Evolutionary conservation across 2,888 invertebrate genomes (phyloP).

Genomic region (Tyria jacobaeae): DNA sequence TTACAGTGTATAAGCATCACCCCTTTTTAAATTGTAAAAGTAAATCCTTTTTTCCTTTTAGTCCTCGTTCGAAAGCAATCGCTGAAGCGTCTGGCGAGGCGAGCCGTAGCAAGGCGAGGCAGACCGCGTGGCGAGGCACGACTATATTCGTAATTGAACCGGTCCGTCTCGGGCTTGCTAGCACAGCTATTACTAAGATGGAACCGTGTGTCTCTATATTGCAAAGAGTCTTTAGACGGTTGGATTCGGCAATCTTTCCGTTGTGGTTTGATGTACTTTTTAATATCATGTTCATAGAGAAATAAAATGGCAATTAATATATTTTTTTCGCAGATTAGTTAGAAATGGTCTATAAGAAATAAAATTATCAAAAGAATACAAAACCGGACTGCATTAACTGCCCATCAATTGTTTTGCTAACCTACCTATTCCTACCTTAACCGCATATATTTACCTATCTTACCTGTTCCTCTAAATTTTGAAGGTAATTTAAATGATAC

Average conservation of each 20-base stretch:
- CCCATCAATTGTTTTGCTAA: no score
- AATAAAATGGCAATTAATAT: background rate
- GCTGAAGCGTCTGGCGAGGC: conserved; percentile 8
- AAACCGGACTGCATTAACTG: no score
- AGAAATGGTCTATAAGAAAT: no score
- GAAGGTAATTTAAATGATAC: no score
- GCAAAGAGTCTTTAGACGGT: background rate
- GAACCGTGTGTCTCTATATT: conserved; percentile 18
- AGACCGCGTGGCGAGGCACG: conserved; percentile 10
- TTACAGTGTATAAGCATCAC: background rate
- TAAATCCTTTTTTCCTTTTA: conserved; percentile 28
- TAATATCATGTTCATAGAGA: background rate
- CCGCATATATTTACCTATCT: no score
- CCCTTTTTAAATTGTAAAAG: conserved; percentile 28
- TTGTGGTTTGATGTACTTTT: background rate
- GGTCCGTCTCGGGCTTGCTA: conserved; percentile 28
- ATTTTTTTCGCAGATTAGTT: background rate
- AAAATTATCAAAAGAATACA: no score
- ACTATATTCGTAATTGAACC: conserved; percentile 39
- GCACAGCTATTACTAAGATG: conserved; percentile 32
- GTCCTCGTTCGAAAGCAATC: conserved; percentile 43
- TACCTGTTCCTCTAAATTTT: no score
- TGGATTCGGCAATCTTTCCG: background rate
- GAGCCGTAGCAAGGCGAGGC: conserved; percentile 10
- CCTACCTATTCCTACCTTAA: no score